Evolutionary conservation across 1,140 invertebrate genomes (phyloP).

Genomic region (Aricia agestis): DNA sequence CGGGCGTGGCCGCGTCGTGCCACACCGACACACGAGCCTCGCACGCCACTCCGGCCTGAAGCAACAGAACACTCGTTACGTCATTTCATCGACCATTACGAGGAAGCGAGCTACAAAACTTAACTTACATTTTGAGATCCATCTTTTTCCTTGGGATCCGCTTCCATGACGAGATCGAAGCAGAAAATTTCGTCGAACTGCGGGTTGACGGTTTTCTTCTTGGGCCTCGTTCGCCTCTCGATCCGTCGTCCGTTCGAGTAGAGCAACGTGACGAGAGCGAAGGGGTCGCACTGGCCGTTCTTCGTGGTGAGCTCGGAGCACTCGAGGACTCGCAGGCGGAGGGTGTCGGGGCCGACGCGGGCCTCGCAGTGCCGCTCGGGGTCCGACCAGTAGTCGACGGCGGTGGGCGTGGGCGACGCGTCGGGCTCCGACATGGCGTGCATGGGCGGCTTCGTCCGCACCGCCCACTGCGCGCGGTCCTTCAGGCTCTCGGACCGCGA

Average conservation of each 20-base stretch:
- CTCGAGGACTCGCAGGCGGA: slow-evolving; percentile 83
- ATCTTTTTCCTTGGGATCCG: slow-evolving; percentile 74
- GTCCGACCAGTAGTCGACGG: slow-evolving; percentile 72
- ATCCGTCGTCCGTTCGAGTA: slow-evolving; percentile 89
- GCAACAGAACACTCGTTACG: background rate
- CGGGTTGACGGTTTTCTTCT: slow-evolving; percentile 92
- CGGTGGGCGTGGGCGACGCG: slow-evolving; percentile 61
- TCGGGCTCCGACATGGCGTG: slow-evolving; percentile 61
- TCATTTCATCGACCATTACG: background rate
- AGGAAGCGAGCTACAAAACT: background rate
- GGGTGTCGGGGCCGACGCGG: slow-evolving; percentile 62
- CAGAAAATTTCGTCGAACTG: slow-evolving; percentile 92
- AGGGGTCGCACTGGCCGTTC: slow-evolving; percentile 94
- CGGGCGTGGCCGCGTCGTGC: slow-evolving; percentile 84
- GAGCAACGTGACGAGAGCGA: slow-evolving; percentile 86
- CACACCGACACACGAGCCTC: slow-evolving; percentile 88
- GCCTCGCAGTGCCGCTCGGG: slow-evolving; percentile 67
- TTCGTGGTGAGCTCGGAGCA: slow-evolving; percentile 92
- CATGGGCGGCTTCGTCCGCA: slow-evolving; percentile 57
- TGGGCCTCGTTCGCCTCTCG: slow-evolving; percentile 89
- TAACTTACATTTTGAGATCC: slow-evolving; percentile 75
- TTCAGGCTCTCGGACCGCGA: slow-evolving; percentile 68
- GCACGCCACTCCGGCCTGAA: slow-evolving; percentile 62
- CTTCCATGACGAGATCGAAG: slow-evolving; percentile 86
- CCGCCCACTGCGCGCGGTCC: slow-evolving; percentile 60